Conservation (phyloP, 2,888 invertebrate genomes). For the Drosophila cognata region DNA sequence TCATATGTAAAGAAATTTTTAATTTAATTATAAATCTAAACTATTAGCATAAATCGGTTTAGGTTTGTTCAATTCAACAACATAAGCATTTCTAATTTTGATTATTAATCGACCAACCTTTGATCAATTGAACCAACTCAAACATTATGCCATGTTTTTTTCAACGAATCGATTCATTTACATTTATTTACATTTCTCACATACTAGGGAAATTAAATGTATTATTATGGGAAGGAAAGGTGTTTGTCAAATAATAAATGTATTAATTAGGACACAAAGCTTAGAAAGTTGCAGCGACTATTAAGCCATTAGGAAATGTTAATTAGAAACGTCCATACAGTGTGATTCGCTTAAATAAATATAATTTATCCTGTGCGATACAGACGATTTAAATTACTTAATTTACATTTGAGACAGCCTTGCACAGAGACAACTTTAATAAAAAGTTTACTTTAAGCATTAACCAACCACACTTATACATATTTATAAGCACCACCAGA, state of each 20-base stretch:
- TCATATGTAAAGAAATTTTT: fast-evolving
- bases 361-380: not conserved
- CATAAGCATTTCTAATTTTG: not conserved
- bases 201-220: not conserved
- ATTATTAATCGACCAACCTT: not conserved
- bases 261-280: too few species aligned
- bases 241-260: not conserved
- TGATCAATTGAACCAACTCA: too few species aligned
- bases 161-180: not conserved
- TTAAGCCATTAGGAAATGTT: fast-evolving
- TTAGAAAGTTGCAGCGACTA: not conserved
- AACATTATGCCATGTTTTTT: not conserved
- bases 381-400: conserved; percentile 44
- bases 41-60: not conserved
- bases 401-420: conserved; percentile 60
- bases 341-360: too few species aligned
- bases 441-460: conserved; percentile 17
- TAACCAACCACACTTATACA: not conserved
- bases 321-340: not conserved
- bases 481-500: not conserved
- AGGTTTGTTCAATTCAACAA: not conserved
- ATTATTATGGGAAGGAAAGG: not conserved
- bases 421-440: conserved; percentile 33
- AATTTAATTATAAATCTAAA: not conserved
- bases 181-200: not conserved